phyloP scores from a whole-genome alignment of 2,113 vertebrate genomes.

The Mastomys coucha region DNA sequence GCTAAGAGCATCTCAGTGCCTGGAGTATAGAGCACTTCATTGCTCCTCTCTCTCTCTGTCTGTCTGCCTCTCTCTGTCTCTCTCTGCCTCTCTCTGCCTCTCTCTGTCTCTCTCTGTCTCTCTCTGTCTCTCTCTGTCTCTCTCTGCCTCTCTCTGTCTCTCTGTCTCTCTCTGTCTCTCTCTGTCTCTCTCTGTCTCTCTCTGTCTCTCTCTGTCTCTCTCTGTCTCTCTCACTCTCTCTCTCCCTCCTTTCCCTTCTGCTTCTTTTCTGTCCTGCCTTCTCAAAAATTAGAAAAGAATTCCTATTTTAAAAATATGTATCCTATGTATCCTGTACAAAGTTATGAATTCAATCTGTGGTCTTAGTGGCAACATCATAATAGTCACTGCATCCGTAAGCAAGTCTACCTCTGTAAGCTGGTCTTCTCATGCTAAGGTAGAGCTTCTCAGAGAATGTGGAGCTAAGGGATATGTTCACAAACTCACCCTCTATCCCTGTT shows the following conservation, averaged over 20 bases:
- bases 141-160: no score
- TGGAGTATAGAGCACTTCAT: not conserved
- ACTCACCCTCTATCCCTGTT: not conserved
- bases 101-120: not conserved
- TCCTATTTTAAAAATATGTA: slow-evolving; percentile 8
- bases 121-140: not conserved
- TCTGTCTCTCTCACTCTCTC: no score
- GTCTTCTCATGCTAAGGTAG: not conserved
- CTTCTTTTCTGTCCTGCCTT: not conserved
- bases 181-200: not conserved
- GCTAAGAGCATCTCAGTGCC: not conserved
- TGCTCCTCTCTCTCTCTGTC: not conserved
- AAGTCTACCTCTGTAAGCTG: not conserved
- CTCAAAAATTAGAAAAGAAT: not conserved
- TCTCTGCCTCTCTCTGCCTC: no score
- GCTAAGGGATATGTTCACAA: not conserved
- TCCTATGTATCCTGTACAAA: not conserved
- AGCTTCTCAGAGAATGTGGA: not conserved
- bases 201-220: not conserved
- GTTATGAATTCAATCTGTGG: not conserved
- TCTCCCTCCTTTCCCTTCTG: not conserved
- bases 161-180: no score
- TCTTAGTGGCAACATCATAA: not conserved
- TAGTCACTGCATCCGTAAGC: not conserved
- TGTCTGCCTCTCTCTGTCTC: not conserved